phyloP scores from a whole-genome alignment of 1,140 invertebrate species.

The Rhopalosiphum maidis region DNA sequence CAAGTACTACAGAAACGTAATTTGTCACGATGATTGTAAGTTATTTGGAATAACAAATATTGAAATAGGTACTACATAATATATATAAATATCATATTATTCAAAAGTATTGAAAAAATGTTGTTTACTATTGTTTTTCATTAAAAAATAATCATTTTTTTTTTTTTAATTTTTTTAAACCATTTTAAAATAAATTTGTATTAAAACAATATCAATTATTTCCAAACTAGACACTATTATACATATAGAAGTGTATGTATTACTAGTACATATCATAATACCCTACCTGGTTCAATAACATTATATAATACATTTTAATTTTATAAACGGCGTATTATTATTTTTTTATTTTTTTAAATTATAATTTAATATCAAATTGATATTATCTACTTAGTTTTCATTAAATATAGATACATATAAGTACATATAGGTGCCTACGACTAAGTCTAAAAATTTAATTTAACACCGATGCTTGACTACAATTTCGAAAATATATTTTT shows the following conservation, averaged over 20 bases:
- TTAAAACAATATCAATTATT: neutral
- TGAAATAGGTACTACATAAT: neutral
- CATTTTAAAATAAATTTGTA: neutral
- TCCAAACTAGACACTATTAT: neutral
- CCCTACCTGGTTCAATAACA: too few relatives aligned
- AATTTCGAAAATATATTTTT: neutral
- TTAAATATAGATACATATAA: neutral
- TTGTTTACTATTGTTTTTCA: neutral
- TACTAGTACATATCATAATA: neutral
- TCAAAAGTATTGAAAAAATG: neutral
- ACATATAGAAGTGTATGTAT: neutral
- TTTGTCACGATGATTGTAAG: neutral
- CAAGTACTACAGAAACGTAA: neutral
- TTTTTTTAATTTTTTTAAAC: neutral
- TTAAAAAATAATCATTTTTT: neutral
- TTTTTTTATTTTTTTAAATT: neutral
- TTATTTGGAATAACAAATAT: neutral
- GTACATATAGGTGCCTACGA: too few relatives aligned
- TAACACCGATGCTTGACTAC: neutral
- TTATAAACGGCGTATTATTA: neutral
- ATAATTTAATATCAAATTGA: neutral
- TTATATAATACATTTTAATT: too few relatives aligned
- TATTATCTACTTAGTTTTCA: neutral
- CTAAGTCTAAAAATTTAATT: neutral
- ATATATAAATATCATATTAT: neutral